These are phyloP conservation scores for Lophius americanus DNA, from an alignment of 2,797 vertebrate genomes.

Conservation along the genomic window DNA sequence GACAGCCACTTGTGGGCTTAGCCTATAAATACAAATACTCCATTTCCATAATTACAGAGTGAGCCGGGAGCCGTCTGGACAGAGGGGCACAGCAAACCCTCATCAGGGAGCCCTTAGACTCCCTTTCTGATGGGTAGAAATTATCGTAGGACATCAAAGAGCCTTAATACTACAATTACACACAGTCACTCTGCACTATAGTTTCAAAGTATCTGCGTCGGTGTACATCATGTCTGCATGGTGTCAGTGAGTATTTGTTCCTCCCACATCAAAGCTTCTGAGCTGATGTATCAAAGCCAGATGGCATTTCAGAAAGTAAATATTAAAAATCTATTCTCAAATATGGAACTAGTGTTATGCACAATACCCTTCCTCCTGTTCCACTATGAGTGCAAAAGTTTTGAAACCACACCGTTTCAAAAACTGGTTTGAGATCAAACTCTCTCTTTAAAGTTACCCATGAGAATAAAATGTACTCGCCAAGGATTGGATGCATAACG, in stretches of 20 bases:
- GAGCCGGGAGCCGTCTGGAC: constrained; percentile 88
- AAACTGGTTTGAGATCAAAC: background rate
- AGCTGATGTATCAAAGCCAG: constrained; percentile 50
- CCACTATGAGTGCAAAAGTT: background rate
- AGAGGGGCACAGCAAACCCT: constrained; percentile 81
- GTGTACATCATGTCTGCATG: constrained; percentile 55
- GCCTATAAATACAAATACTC: constrained; percentile 96
- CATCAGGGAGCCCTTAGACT: constrained; percentile 79
- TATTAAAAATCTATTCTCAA: constrained; percentile 7
- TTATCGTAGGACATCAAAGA: constrained; percentile 80
- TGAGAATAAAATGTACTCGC: background rate
- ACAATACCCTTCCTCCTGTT: background rate
- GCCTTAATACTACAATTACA: constrained; percentile 83
- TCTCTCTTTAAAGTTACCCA: background rate
- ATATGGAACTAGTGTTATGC: background rate
- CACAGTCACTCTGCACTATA: constrained; percentile 61
- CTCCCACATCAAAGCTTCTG: constrained; percentile 54
- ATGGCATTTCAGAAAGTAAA: constrained; percentile 33
- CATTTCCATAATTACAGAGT: constrained; percentile 91
- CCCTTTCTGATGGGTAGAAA: constrained; percentile 79
- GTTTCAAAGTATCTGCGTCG: constrained; percentile 70
- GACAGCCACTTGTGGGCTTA: constrained; percentile 90
- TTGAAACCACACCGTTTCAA: constrained; percentile 4
- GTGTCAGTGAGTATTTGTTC: constrained; percentile 67
- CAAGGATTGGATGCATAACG: background rate